Base-by-base conservation (phyloP, 2,797 vertebrate species). In the Myotis planiceps region DNA sequence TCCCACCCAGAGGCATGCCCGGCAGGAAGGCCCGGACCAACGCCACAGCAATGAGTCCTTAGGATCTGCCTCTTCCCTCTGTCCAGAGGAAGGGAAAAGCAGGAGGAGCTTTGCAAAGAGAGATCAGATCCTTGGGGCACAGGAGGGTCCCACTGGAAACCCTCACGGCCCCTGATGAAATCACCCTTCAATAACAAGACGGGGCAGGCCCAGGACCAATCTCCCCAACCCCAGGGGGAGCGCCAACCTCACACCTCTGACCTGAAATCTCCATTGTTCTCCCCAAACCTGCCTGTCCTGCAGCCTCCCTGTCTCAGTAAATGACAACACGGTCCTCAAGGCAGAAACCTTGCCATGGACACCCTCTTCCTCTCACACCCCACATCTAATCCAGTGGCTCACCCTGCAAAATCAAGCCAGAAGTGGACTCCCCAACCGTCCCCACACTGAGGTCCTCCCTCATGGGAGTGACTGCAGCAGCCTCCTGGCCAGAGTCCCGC, bases 341-440 rank as follows among this genome's bases (percentile, higher is more conserved):
- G 39, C 83, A 63, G 83, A 71, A 63, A 23, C 29, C 72, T 32
- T 42, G 72, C 13, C 1, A 7, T 6, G 19, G 14, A 34, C 80
- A 53, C 71, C 19, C 6, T 32, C 75, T 14, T 75, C 55, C 49
- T 82, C 71, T 89, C 72, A 66, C 63, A 29, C 3, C 60, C 14
- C 32, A 39, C 29, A 45, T 25, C 55, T 78, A 79, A 92, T 27
- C 80, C 76, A 58, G 23, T 55, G 55, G 87, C 65, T 95, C 84
- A 93, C 25, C 60, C 82, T 34, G 23, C 34, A 89, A 60, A 81
- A 80, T 37, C 27, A 42, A 75, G 37, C 55, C 49, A 23, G 78
- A 88, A 8, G 14, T 71, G 16, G 0, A 75, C 25, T 42, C 47
- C 66, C 6, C 3, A 2, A 6, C 34, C 3, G 0, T 1, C 51